phyloP scores from a whole-genome alignment of 2,113 vertebrate genomes.

The Pipa parva region DNA sequence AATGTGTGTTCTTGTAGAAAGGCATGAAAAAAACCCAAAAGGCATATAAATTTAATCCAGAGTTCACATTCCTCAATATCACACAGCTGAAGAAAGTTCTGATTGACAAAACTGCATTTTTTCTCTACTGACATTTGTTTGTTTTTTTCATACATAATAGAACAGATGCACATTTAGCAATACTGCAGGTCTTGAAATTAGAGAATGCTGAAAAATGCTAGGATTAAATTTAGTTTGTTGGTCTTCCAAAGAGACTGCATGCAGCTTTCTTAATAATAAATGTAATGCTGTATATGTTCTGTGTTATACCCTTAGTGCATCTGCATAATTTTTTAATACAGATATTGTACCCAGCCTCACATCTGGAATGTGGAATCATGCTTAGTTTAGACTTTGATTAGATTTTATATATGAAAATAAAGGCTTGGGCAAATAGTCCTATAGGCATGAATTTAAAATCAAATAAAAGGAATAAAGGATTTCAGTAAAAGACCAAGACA shows the following conservation, averaged over 20 bases:
- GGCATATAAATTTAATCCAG: slow-evolving; percentile 35
- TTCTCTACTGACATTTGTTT: slow-evolving; percentile 1
- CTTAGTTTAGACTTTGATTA: too few relatives aligned
- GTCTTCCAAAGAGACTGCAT: not conserved
- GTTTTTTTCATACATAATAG: slow-evolving; percentile 6
- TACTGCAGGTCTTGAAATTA: not conserved
- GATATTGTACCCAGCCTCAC: too few relatives aligned
- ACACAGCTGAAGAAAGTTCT: slow-evolving; percentile 3
- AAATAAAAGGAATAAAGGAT: too few relatives aligned
- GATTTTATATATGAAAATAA: too few relatives aligned
- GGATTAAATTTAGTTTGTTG: not conserved
- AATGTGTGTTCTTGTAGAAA: slow-evolving; percentile 37
- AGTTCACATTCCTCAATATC: slow-evolving; percentile 3
- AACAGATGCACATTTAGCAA: not conserved
- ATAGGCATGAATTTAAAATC: too few relatives aligned
- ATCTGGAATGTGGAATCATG: too few relatives aligned
- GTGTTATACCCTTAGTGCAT: too few relatives aligned
- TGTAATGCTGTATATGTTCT: too few relatives aligned
- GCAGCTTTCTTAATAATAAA: not conserved
- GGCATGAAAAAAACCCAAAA: slow-evolving; percentile 28
- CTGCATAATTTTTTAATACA: too few relatives aligned
- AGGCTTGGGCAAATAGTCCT: too few relatives aligned
- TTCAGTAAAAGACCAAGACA: too few relatives aligned
- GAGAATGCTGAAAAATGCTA: not conserved
- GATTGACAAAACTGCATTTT: slow-evolving; percentile 31